Percentiles rank a stretch among this genome's conserved stretches.
Conservation (phyloP, 2,797 vertebrate species). For the Halcyon chelicuti region DNA sequence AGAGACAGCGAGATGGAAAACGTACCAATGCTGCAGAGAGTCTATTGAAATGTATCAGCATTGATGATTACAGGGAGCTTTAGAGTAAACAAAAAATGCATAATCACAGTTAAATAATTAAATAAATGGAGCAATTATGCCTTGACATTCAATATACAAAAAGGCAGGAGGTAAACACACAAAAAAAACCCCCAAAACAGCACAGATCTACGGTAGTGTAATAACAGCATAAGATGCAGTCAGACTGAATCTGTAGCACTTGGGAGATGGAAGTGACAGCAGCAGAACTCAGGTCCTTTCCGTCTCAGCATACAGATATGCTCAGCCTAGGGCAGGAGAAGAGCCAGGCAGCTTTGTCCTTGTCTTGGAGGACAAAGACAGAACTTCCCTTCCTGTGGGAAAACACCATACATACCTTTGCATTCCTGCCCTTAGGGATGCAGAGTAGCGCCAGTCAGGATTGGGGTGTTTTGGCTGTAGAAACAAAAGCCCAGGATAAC, state of each 20-base stretch:
- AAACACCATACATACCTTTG: conserved; percentile 86
- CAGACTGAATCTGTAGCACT: background rate
- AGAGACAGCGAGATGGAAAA: conserved; percentile 32
- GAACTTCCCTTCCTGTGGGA: background rate
- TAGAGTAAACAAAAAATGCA: background rate
- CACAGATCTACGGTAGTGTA: background rate
- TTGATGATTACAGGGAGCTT: background rate
- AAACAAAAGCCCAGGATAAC: conserved; percentile 73
- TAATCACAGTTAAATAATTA: conserved; percentile 24
- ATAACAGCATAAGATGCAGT: background rate
- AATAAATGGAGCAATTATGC: conserved; percentile 22
- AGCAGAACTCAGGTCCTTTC: background rate
- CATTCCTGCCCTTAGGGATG: conserved; percentile 96
- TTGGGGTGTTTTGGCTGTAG: conserved; percentile 91
- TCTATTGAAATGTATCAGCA: background rate
- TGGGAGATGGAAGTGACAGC: background rate
- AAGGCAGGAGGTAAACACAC: conserved; percentile 6
- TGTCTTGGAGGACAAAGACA: background rate
- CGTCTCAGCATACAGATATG: background rate
- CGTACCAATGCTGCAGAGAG: background rate
- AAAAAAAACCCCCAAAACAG: background rate
- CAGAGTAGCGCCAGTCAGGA: conserved; percentile 97
- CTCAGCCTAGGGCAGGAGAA: background rate
- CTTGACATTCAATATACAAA: background rate
- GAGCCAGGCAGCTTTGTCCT: background rate